Percentiles rank a stretch among this genome's conserved stretches.
These are phyloP conservation scores for Oscheius sp. DNA, from an alignment of 2,888 invertebrate species.

Conservation along the genomic window DNA sequence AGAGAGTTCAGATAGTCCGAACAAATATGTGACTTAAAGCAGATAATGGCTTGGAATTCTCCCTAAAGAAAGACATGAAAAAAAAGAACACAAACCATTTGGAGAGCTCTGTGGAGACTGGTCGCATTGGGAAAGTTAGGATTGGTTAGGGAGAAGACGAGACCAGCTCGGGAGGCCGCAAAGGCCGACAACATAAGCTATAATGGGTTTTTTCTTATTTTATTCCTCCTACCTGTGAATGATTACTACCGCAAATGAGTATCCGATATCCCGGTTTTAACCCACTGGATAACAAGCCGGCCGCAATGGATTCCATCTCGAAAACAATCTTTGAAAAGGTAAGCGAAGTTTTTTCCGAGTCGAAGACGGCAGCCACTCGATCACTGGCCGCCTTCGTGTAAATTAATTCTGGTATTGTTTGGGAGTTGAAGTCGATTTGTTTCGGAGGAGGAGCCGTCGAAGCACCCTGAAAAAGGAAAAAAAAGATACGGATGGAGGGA, in stretches of 20 bases:
- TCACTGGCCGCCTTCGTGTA: conserved; percentile 55
- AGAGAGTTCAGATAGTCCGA: conserved; percentile 54
- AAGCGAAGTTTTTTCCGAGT: conserved; percentile 56
- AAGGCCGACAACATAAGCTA: conserved; percentile 59
- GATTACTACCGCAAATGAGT: conserved; percentile 73
- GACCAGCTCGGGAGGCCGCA: conserved; percentile 70
- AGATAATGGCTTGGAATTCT: conserved; percentile 71
- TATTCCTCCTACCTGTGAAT: conserved; percentile 45
- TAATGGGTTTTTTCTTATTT: background rate
- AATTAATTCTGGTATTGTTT: conserved; percentile 63
- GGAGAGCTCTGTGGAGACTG: conserved; percentile 50
- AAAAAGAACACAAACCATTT: conserved; percentile 30
- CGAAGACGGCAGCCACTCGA: conserved; percentile 61
- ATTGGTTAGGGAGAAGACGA: conserved; percentile 70
- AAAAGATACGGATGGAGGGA: conserved; percentile 33
- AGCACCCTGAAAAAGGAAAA: conserved; percentile 34
- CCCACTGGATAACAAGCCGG: conserved; percentile 71
- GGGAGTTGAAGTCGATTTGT: conserved; percentile 51
- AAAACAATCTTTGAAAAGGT: conserved; percentile 54
- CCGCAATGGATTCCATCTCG: conserved; percentile 65
- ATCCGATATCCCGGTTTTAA: conserved; percentile 72
- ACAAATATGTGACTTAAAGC: conserved; percentile 63
- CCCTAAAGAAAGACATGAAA: conserved; percentile 65
- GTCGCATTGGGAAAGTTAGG: conserved; percentile 59
- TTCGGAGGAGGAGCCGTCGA: conserved; percentile 48